Evolutionary conservation across 2,113 vertebrate genomes (phyloP), one percentile per base, ranked within the genome.

Genomic region (Pomatorhinus ruficollis): DNA sequence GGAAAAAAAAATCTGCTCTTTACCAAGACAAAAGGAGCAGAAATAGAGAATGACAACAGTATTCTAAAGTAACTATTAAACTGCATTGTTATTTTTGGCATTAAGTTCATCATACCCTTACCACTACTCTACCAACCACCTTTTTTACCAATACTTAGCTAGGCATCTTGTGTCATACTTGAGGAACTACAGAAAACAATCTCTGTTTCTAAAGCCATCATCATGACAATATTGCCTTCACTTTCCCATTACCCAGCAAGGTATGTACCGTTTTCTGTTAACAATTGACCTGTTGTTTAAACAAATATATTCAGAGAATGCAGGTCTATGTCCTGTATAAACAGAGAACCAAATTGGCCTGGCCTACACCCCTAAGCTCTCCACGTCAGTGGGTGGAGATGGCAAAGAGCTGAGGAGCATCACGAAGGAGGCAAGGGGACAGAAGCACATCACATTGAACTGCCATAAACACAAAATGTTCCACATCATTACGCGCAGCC

Each of bases 331-430:
- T 76, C 75, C 49, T 24, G 3, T 28, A 28, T 31, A 91, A 13
- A 60, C 10, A 60, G 25, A 70, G 42, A 53, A 87, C 9, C 7
- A 37, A n/a, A 35, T 0, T 10, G 9, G 50, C 50, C 59, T 4
- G 2, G 20, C 10, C 15, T 40, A 75, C 30, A 56, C 1, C n/a
- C 37, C 65, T 30, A 14, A 70, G 39, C 61, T 57, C 70, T 76
- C 21, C 45, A 33, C 0, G 0, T 30, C 16, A 28, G 22, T 4
- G 11, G 7, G 30, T 7, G 19, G 2, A 15, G 21, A 90, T 2
- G 9, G 52, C 30, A 52, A 75, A 60, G 47, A 31, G 20, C 2
- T n/a, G 13, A 69, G 37, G 33, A 72, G 35, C 9, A 13, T 11
- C 42, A 10, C 2, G 0, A 35, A 53, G 15, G 10, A 37, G 9